phyloP scores from a whole-genome alignment of 2,797 vertebrate species.

The Buceros bicornis region DNA sequence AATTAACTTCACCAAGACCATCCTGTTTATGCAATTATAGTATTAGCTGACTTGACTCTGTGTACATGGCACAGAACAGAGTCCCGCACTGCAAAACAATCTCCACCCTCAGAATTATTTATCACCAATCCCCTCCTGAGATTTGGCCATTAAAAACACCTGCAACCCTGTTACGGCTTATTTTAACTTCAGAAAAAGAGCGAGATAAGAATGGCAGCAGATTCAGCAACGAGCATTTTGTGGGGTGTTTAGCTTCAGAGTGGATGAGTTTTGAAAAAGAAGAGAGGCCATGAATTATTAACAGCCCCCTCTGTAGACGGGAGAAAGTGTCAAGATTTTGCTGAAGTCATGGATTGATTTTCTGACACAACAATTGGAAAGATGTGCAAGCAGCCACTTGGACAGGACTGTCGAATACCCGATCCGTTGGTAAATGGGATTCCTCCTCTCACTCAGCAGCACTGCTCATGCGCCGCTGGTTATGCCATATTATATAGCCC shows the following conservation, averaged over 20 bases:
- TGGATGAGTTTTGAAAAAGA: slow-evolving; percentile 27
- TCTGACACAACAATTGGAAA: slow-evolving; percentile 87
- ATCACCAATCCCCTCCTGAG: neutral
- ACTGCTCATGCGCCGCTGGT: neutral
- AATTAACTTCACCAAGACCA: slow-evolving; percentile 51
- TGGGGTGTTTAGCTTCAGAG: slow-evolving; percentile 18
- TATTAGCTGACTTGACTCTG: neutral
- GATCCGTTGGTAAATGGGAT: neutral
- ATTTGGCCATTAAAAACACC: neutral
- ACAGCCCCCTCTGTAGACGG: slow-evolving; percentile 20
- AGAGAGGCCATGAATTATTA: slow-evolving; percentile 78
- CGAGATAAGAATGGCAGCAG: neutral
- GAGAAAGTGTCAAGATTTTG: slow-evolving; percentile 78
- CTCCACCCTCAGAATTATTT: neutral
- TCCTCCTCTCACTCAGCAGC: neutral
- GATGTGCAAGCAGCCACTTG: slow-evolving; percentile 25
- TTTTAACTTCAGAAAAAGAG: neutral
- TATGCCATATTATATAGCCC: neutral
- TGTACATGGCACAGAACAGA: neutral
- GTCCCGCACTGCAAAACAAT: neutral
- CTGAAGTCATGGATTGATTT: slow-evolving; percentile 91
- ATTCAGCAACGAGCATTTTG: neutral
- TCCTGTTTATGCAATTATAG: slow-evolving; percentile 17
- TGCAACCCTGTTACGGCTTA: neutral
- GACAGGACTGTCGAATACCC: slow-evolving; percentile 3